Conservation (phyloP, 2,888 invertebrate genomes). For the Tinea pellionella region DNA sequence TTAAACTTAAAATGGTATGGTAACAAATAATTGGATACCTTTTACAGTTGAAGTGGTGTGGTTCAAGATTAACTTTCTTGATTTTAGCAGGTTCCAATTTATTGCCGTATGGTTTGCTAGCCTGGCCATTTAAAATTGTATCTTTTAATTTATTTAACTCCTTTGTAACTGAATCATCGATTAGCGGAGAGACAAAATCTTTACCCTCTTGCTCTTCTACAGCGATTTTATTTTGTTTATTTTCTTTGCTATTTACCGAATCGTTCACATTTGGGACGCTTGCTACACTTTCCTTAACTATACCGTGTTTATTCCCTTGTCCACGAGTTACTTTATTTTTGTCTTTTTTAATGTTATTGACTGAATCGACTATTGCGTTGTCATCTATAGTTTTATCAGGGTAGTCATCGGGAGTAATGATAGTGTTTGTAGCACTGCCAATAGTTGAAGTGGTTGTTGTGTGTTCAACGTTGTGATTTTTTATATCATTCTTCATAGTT, state of each 20-base stretch:
- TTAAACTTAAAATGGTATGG: too few relatives aligned
- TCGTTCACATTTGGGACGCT: constrained; percentile 26
- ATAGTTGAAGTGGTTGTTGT: constrained; percentile 23
- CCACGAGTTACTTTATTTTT: neutral
- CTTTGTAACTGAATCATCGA: neutral
- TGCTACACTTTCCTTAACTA: constrained; percentile 32
- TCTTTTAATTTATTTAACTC: neutral
- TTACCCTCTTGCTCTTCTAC: neutral
- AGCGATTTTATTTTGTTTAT: neutral
- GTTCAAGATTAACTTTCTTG: constrained; percentile 36
- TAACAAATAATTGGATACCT: constrained; percentile 42
- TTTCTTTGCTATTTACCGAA: neutral
- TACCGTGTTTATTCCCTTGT: neutral
- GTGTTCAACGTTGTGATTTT: constrained; percentile 17
- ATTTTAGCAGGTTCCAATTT: constrained; percentile 34
- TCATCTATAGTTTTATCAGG: neutral
- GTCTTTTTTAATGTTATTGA: neutral
- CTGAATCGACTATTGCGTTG: neutral
- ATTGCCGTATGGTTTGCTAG: neutral
- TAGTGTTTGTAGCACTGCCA: neutral
- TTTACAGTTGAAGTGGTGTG: constrained; percentile 50
- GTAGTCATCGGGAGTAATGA: neutral
- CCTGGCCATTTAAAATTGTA: neutral
- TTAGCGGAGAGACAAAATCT: neutral
- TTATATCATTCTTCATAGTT: neutral